Conservation (phyloP, 2,113 vertebrate genomes). For the Pterocles orientalis region DNA sequence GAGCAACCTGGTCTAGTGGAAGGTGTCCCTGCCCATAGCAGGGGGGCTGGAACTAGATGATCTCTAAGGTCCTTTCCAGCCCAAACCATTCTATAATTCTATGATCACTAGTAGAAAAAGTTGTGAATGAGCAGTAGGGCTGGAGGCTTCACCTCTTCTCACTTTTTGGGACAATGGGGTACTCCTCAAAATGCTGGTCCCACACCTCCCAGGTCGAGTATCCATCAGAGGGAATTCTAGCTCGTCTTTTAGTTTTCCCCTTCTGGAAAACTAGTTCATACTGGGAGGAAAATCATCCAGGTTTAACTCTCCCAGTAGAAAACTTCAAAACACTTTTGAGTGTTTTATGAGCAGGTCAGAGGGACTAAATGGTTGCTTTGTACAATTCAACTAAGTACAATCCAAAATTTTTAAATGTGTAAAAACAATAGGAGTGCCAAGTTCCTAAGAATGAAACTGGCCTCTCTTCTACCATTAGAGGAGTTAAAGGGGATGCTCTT, state of each 20-base stretch:
- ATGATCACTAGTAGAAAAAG: background rate
- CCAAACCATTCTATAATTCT: too few species aligned
- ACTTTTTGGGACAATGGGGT: background rate
- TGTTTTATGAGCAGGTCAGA: background rate
- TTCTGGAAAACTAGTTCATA: background rate
- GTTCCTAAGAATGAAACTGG: background rate
- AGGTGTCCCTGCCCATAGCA: too few species aligned
- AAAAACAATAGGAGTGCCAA: background rate
- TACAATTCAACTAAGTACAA: background rate
- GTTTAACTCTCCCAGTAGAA: background rate
- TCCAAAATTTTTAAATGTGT: background rate
- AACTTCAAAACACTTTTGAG: background rate
- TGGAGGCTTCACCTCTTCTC: background rate
- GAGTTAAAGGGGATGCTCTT: background rate
- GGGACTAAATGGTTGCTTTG: background rate
- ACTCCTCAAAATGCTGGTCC: background rate
- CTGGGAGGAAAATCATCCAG: background rate
- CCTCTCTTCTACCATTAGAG: background rate
- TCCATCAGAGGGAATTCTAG: background rate
- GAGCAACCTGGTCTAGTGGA: too few species aligned
- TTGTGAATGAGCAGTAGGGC: background rate
- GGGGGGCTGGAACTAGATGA: too few species aligned
- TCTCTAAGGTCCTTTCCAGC: too few species aligned
- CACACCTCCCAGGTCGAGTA: background rate
- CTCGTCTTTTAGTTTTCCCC: background rate